These are phyloP conservation scores for Microplitis demolitor DNA, from an alignment of 1,140 invertebrate species.

Conservation along the genomic window DNA sequence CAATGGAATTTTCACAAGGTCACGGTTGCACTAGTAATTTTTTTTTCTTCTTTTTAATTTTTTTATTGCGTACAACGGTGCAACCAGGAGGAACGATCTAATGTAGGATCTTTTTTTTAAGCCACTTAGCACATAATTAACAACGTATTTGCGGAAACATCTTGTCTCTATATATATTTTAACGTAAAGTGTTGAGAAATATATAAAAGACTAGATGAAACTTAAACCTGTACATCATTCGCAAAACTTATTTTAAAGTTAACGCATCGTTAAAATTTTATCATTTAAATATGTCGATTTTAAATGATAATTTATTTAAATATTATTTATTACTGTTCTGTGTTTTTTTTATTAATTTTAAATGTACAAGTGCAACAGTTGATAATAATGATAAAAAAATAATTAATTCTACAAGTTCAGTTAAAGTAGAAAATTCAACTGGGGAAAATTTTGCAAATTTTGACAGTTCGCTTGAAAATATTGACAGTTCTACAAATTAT, in stretches of 20 bases:
- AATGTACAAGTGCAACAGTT: neutral
- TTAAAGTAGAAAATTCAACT: neutral
- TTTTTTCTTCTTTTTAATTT: neutral
- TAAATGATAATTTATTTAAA: neutral
- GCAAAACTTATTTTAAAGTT: neutral
- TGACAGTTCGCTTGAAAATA: neutral
- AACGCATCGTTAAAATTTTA: neutral
- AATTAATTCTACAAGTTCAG: neutral
- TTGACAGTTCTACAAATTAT: neutral
- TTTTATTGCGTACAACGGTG: neutral
- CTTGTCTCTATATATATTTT: too few species aligned
- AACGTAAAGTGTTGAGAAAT: neutral
- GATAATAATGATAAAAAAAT: neutral
- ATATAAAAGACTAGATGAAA: neutral
- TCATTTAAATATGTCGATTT: neutral
- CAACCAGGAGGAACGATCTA: conserved; percentile 8
- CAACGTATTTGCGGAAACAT: conserved; percentile 4
- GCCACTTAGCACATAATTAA: conserved; percentile 16
- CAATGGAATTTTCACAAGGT: neutral
- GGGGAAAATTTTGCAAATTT: neutral
- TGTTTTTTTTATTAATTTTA: neutral
- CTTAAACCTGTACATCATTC: neutral
- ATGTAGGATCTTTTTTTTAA: conserved; percentile 8
- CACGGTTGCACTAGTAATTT: neutral
- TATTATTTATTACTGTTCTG: neutral